Evolutionary conservation across 1,140 invertebrate species (phyloP).

Genomic region (Episyrphus balteatus): DNA sequence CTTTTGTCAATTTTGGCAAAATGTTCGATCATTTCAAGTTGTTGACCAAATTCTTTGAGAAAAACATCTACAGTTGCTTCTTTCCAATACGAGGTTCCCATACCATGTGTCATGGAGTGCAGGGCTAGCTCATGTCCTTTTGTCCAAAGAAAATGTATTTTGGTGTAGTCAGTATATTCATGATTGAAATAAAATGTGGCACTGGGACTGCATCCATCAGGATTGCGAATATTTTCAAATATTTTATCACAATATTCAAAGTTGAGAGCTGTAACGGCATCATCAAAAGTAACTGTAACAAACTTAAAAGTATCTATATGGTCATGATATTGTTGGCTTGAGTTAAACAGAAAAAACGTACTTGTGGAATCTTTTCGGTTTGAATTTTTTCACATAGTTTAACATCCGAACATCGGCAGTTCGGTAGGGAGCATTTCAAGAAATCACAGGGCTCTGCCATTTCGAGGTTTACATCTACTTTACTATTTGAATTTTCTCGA

Average conservation of each 20-base stretch:
- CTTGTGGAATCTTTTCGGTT: conserved; percentile 40
- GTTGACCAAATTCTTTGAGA: conserved; percentile 43
- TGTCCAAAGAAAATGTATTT: conserved; percentile 49
- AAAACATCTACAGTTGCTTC: conserved; percentile 36
- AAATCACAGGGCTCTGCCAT: conserved; percentile 15
- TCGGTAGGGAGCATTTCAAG: conserved; percentile 36
- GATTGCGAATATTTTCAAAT: conserved; percentile 46
- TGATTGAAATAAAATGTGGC: conserved; percentile 57
- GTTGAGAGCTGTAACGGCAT: conserved; percentile 54
- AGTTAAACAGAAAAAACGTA: too few species aligned
- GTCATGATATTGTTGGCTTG: too few species aligned
- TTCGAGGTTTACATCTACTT: too few species aligned
- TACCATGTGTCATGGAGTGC: conserved; percentile 46
- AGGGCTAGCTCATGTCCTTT: conserved; percentile 59
- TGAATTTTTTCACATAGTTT: conserved; percentile 27
- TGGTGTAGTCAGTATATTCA: conserved; percentile 56
- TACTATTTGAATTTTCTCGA: too few species aligned
- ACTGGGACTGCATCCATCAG: conserved; percentile 50
- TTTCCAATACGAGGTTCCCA: conserved; percentile 40
- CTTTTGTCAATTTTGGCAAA: conserved; percentile 43
- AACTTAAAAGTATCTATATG: conserved; percentile 43
- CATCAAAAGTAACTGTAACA: conserved; percentile 57
- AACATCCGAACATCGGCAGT: conserved; percentile 40
- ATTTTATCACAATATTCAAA: conserved; percentile 49
- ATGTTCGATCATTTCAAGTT: conserved; percentile 38